Conservation (phyloP, 2,113 vertebrate species). For the Melanerpes aurifrons region DNA sequence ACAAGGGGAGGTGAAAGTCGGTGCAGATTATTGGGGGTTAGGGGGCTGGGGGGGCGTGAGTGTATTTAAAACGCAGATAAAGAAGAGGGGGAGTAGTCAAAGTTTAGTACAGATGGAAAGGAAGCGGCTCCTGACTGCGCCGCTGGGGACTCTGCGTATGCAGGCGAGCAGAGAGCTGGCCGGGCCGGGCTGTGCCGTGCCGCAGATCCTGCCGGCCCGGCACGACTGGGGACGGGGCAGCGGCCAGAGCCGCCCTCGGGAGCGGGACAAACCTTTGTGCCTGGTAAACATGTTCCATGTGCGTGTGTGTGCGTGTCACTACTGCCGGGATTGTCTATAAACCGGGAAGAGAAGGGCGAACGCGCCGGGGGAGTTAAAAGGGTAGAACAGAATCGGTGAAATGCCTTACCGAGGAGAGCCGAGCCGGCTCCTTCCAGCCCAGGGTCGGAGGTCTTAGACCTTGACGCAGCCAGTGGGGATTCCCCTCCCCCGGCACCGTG, state of each 20-base stretch:
- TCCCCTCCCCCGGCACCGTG: not conserved
- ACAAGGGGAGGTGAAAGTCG: not conserved
- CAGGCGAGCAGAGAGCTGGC: not conserved
- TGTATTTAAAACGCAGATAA: not conserved
- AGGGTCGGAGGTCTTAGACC: not conserved
- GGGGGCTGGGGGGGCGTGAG: too few relatives aligned
- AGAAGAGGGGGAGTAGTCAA: not conserved
- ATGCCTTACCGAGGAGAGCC: not conserved
- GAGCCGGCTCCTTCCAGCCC: not conserved
- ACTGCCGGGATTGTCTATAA: not conserved
- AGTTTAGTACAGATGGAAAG: not conserved
- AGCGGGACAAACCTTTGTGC: not conserved
- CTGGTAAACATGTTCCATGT: not conserved
- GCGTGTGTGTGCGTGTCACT: not conserved
- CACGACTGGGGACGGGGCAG: not conserved
- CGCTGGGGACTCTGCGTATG: not conserved
- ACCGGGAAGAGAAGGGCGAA: not conserved
- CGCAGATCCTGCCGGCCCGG: not conserved
- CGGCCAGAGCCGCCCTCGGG: not conserved
- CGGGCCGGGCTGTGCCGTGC: not conserved
- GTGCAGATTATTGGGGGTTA: not conserved
- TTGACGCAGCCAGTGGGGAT: not conserved
- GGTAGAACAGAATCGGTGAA: not conserved
- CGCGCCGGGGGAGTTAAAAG: not conserved
- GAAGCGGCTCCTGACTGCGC: not conserved